These are phyloP conservation scores for Gobio occitaniae DNA, from an alignment of 2,797 vertebrate genomes.

Conservation along the genomic window DNA sequence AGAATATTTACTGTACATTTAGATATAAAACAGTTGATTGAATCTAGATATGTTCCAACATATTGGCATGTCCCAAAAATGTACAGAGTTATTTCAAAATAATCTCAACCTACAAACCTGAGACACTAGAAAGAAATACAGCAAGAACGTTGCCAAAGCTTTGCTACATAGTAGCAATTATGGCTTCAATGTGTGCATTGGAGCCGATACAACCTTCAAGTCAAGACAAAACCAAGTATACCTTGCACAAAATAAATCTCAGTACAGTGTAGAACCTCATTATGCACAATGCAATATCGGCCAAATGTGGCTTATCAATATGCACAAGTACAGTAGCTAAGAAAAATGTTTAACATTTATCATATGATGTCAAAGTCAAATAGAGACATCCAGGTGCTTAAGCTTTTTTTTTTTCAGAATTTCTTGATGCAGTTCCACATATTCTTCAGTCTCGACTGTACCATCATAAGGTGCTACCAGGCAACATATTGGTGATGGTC, in stretches of 20 bases:
- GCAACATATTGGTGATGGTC: constrained; percentile 93
- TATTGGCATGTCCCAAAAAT: constrained; percentile 80
- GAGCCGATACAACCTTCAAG: constrained; percentile 68
- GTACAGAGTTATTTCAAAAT: constrained; percentile 76
- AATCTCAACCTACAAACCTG: constrained; percentile 80
- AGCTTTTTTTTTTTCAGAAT: constrained; percentile 49
- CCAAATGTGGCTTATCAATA: constrained; percentile 69
- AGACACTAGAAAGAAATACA: constrained; percentile 83
- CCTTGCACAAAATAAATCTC: constrained; percentile 74
- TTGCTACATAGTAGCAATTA: constrained; percentile 91
- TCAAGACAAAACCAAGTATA: constrained; percentile 71
- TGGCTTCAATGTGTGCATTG: constrained; percentile 64
- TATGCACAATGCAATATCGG: constrained; percentile 68
- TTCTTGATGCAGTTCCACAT: constrained; percentile 49
- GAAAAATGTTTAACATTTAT: constrained; percentile 81
- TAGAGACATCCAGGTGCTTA: constrained; percentile 68
- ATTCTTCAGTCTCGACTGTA: constrained; percentile 43
- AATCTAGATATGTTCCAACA: constrained; percentile 78
- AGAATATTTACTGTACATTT: constrained; percentile 86
- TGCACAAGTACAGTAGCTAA: constrained; percentile 63
- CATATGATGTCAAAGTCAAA: constrained; percentile 70
- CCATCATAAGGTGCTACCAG: constrained; percentile 82
- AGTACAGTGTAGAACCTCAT: constrained; percentile 68
- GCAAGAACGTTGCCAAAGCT: constrained; percentile 75
- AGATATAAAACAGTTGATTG: constrained; percentile 87